Conservation (phyloP, 2,888 invertebrate genomes). For the Lacanobia wlatinum region DNA sequence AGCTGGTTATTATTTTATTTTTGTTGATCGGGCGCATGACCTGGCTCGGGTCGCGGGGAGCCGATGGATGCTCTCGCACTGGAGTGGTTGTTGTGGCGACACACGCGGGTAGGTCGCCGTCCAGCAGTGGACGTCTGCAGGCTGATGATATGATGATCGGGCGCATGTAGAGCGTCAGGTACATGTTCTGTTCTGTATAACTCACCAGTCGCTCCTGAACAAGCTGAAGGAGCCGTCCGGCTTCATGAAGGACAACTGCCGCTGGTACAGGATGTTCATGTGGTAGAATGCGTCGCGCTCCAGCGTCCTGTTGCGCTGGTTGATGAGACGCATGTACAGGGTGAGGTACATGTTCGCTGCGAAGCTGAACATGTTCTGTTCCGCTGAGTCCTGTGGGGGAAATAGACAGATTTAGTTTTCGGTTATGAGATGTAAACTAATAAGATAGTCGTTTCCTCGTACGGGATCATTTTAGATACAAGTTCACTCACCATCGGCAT, state of each 20-base stretch:
- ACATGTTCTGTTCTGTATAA: constrained; percentile 13
- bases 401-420: not conserved
- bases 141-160: not conserved
- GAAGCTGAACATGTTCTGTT: constrained; percentile 99
- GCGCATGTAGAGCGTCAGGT: too few species aligned
- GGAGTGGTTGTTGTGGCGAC: too few species aligned
- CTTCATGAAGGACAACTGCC: constrained; percentile 97
- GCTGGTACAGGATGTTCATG: constrained; percentile 97
- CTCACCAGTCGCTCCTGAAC: constrained; percentile 97
- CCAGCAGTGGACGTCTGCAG: too few species aligned
- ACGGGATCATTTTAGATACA: constrained; percentile 92
- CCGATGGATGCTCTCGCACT: too few species aligned
- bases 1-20: too few species aligned
- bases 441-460: constrained; percentile 88
- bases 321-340: constrained; percentile 97
- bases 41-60: too few species aligned
- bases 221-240: constrained; percentile 97
- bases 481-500: constrained; percentile 91
- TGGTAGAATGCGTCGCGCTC: constrained; percentile 95
- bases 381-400: constrained; percentile 93
- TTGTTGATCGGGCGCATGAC: too few species aligned
- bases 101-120: too few species aligned
- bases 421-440: too few species aligned
- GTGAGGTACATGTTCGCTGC: constrained; percentile 98
- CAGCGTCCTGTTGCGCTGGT: constrained; percentile 95